phyloP scores from a whole-genome alignment of 2,113 vertebrate species.

The Anoplopoma fimbria region DNA sequence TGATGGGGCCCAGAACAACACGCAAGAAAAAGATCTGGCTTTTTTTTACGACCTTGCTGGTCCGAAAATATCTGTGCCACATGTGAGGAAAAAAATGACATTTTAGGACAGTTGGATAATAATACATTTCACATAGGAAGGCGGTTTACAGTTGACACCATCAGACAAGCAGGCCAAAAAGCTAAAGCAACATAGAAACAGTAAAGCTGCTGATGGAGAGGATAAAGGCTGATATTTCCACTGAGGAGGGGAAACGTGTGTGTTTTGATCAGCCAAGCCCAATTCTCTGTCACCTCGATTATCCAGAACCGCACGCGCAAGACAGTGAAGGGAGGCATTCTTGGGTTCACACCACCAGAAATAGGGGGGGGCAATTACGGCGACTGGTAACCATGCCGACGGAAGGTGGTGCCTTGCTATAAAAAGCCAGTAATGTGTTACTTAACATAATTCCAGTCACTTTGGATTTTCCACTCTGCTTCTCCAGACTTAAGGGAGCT shows the following conservation, averaged over 20 bases:
- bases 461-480: conserved; percentile 71
- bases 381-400: conserved; percentile 75
- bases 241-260: not conserved
- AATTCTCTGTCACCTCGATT: conserved; percentile 39
- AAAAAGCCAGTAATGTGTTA: conserved; percentile 73
- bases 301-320: conserved; percentile 25
- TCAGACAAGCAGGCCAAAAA: conserved; percentile 11
- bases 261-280: not conserved
- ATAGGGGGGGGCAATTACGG: conserved; percentile 58
- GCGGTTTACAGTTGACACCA: conserved; percentile 1
- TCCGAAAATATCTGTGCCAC: conserved; percentile 2
- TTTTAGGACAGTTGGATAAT: not conserved
- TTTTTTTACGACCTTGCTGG: not conserved
- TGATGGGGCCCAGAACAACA: conserved; percentile 3
- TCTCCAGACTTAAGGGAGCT: conserved; percentile 35
- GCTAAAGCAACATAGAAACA: conserved; percentile 19
- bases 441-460: conserved; percentile 80
- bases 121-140: conserved; percentile 23
- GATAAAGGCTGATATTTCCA: conserved; percentile 15
- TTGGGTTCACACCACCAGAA: conserved; percentile 44
- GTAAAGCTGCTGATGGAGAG: conserved; percentile 18
- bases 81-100: not conserved
- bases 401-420: conserved; percentile 63
- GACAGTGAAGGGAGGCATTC: conserved; percentile 46
- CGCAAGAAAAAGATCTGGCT: not conserved